Percentiles rank a stretch among this genome's conserved stretches.
Evolutionary conservation across 2,797 vertebrate genomes (phyloP).

Genomic region (Poeciliopsis paucimaculata): DNA sequence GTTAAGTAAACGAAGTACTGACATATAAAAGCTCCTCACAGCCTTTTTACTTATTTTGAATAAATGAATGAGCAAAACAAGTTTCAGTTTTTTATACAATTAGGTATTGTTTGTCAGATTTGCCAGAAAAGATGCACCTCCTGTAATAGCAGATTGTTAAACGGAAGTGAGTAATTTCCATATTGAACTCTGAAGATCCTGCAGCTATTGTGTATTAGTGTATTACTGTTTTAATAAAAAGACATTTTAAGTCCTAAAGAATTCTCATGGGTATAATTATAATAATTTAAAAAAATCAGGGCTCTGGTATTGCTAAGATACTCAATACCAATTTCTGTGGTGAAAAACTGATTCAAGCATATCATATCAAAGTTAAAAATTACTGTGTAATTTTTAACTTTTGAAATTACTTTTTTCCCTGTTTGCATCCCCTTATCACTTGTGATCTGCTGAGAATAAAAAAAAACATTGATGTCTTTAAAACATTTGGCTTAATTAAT

Average conservation of each 20-base stretch:
- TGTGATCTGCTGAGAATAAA: background rate
- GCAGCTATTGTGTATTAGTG: background rate
- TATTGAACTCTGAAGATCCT: background rate
- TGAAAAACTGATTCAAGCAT: constrained; percentile 1
- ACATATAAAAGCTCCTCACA: background rate
- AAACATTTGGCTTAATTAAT: background rate
- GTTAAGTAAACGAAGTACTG: background rate
- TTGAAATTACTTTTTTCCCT: constrained; percentile 2
- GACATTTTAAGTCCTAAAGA: background rate
- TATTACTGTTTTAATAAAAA: background rate
- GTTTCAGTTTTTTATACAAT: background rate
- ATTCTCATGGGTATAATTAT: constrained; percentile 1
- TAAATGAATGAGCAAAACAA: background rate
- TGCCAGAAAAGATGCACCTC: background rate
- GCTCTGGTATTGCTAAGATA: constrained; percentile 12
- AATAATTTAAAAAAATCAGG: background rate
- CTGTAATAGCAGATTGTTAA: background rate
- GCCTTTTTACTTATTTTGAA: background rate
- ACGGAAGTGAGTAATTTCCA: background rate
- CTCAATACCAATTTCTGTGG: background rate
- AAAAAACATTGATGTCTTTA: background rate
- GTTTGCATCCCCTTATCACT: background rate
- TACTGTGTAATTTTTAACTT: constrained; percentile 1
- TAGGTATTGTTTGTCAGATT: background rate
- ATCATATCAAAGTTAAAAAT: too few species aligned